Conservation (phyloP, 1,140 invertebrate genomes). For the Drosophila subpulchrella region DNA sequence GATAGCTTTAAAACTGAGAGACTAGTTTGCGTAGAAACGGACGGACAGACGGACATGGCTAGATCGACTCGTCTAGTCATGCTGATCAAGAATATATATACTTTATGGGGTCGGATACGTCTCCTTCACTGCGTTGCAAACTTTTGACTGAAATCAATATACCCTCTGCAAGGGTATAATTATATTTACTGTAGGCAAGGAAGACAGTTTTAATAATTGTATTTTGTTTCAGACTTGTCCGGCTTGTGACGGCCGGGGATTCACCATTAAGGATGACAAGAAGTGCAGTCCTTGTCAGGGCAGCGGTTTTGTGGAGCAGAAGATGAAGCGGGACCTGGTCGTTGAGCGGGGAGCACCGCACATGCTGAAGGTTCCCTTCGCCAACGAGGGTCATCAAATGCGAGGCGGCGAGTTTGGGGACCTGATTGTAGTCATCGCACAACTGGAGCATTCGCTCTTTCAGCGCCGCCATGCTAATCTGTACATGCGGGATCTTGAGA, state of each 20-base stretch:
- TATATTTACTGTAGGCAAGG: too few species aligned
- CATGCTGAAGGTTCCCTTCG: constrained; percentile 93
- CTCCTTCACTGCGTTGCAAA: too few species aligned
- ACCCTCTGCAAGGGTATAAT: too few species aligned
- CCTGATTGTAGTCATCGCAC: constrained; percentile 94
- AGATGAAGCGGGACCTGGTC: constrained; percentile 94
- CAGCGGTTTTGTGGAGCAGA: constrained; percentile 91
- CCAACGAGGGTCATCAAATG: constrained; percentile 95
- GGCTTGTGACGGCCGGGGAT: constrained; percentile 89
- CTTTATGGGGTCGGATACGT: too few species aligned
- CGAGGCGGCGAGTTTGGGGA: constrained; percentile 94
- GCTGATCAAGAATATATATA: too few species aligned
- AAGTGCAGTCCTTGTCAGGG: constrained; percentile 92
- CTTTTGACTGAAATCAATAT: too few species aligned
- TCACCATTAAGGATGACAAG: constrained; percentile 92
- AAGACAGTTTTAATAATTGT: neutral
- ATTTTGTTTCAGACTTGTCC: constrained; percentile 85
- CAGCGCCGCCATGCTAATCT: constrained; percentile 91
- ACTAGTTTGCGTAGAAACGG: too few species aligned
- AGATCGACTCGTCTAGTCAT: too few species aligned
- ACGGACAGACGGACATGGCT: too few species aligned
- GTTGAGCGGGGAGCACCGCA: constrained; percentile 97
- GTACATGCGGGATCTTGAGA: constrained; percentile 88
- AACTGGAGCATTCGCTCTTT: constrained; percentile 92
- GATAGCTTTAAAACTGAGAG: too few species aligned